Evolutionary conservation across 2,797 vertebrate species (phyloP), one percentile per base, ranked within the genome.

Genomic region (Streptopelia turtur): DNA sequence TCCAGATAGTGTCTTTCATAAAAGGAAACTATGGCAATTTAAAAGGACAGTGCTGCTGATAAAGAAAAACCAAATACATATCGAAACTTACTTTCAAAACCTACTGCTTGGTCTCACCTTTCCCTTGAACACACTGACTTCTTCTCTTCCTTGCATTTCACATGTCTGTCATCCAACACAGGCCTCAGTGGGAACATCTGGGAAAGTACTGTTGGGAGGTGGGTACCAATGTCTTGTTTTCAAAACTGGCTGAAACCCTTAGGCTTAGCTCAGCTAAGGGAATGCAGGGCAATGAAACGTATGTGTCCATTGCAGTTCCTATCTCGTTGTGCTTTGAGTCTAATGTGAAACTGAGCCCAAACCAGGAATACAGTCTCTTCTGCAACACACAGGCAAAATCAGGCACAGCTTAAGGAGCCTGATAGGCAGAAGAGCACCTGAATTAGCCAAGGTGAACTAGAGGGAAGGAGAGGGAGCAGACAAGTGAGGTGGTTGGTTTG

Each of bases 1-100:
- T 82, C 69, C 59, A 50, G 30, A 4, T 2, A 5, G 27, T n/a
- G 20, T 71, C 83, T 87, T 63, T 72, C 31, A 24, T 50, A n/a
- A 82, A 86, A 86, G 23, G 68, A 91, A 92, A 63, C 52, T 87
- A 66, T 91, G 87, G 70, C 84, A 88, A n/a, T 86, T 78, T 95
- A 64, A 83, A 90, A 68, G 33, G 39, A 68, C 49, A 52, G 69
- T 87, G 61, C 55, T 96, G 45, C 69, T 83, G 60, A 45, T 43
- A 52, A 89, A 88, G 41, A 50, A 70, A 86, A 81, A 64, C 9
- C 1, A 1, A 94, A 84, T 65, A 75, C 31, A 85, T 87, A 56
- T 75, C 4, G 61, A 91, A 93, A 92, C 72, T 57, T 90, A 71
- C 52, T 70, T 83, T 72, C 31, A 88, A 37, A 85, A 83, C 24